Evolutionary conservation across 2,888 invertebrate genomes (phyloP).

Genomic region (Automeris io): DNA sequence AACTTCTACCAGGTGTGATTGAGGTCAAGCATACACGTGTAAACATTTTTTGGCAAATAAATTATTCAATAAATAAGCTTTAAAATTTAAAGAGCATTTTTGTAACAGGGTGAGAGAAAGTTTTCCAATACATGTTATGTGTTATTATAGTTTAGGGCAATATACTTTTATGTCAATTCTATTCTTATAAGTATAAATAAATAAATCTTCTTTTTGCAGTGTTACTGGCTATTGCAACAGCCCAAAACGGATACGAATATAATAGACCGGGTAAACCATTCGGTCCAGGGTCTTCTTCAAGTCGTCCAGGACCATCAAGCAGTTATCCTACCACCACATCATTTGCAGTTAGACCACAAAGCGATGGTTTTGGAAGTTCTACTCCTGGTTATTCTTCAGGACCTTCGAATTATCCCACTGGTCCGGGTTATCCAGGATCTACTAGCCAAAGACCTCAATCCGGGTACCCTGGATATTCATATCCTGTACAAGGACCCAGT

Average conservation of each 20-base stretch:
- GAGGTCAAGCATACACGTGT: no score
- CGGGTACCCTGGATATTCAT: slow-evolving; percentile 21
- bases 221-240: slow-evolving; percentile 49
- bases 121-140: no score
- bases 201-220: slow-evolving; percentile 44
- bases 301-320: slow-evolving; percentile 37
- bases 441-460: slow-evolving; percentile 18
- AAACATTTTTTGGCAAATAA: no score
- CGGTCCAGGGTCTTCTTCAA: slow-evolving; percentile 44
- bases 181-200: neutral
- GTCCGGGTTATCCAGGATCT: slow-evolving; percentile 34
- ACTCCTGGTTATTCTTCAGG: slow-evolving; percentile 46
- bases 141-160: neutral
- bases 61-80: no score
- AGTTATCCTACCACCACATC: slow-evolving; percentile 44
- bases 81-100: no score
- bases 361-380: slow-evolving; percentile 33
- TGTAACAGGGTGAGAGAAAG: no score
- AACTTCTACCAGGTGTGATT: no score
- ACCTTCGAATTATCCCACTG: slow-evolving; percentile 33
- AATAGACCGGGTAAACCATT: slow-evolving; percentile 82
- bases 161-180: neutral
- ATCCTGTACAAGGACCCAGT: slow-evolving; percentile 22
- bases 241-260: slow-evolving; percentile 86
- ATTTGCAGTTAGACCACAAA: slow-evolving; percentile 35